phyloP scores from a whole-genome alignment of 2,113 vertebrate species.

The Clarias magur region DNA sequence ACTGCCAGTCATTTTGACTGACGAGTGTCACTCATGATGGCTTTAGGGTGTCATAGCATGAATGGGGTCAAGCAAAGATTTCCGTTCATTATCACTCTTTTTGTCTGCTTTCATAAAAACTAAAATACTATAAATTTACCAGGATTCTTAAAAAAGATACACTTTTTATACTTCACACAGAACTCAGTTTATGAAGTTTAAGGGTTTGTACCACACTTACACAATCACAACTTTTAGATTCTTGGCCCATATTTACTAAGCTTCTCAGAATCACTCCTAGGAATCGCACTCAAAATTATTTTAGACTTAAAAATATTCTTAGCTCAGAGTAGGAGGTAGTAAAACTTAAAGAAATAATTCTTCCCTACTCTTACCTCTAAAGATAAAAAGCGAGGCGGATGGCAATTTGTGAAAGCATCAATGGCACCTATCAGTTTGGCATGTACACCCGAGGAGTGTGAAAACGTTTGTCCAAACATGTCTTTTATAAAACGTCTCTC shows the following conservation, averaged over 20 bases:
- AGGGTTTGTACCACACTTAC: background rate
- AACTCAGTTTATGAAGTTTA: background rate
- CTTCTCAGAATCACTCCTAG: no score
- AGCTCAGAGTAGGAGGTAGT: no score
- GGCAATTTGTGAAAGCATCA: no score
- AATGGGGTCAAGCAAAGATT: slow-evolving; percentile 43
- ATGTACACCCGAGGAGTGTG: no score
- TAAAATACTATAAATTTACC: background rate
- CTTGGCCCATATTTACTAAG: background rate
- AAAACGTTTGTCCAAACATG: no score
- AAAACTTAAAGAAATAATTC: no score
- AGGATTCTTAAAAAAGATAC: background rate
- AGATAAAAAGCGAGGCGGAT: no score
- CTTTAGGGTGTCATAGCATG: slow-evolving; percentile 13
- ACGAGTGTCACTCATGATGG: slow-evolving; percentile 63
- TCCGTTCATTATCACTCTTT: slow-evolving; percentile 47
- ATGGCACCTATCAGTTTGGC: no score
- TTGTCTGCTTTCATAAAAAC: slow-evolving; percentile 5
- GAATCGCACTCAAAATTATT: no score
- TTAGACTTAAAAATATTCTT: no score
- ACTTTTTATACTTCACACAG: background rate
- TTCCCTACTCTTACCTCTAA: no score
- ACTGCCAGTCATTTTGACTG: slow-evolving; percentile 63
- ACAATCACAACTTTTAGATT: background rate
- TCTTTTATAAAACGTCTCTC: no score